phyloP scores from a whole-genome alignment of 2,797 vertebrate genomes.

The Amniataba percoides region DNA sequence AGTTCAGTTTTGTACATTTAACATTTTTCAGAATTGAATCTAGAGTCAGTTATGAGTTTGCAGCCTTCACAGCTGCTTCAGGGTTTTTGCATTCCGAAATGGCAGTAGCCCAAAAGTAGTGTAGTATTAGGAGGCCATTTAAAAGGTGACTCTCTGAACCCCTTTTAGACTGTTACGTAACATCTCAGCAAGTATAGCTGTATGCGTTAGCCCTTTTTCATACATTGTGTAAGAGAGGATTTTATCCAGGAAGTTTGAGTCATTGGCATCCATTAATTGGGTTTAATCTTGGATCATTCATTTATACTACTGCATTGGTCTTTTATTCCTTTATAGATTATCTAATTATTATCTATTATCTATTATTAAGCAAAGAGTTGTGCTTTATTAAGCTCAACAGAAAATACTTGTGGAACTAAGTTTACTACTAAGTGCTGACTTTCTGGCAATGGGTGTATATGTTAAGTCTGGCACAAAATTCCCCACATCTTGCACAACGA shows the following conservation, averaged over 20 bases:
- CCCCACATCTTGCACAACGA: background rate
- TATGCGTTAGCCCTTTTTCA: background rate
- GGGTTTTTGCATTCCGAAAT: background rate
- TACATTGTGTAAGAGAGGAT: background rate
- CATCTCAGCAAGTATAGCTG: background rate
- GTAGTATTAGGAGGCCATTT: background rate
- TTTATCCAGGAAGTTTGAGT: background rate
- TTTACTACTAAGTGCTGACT: background rate
- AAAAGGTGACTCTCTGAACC: background rate
- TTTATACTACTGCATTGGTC: background rate
- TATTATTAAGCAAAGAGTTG: background rate
- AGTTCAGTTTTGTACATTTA: background rate
- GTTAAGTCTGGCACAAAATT: background rate
- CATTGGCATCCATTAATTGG: background rate
- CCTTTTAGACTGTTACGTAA: background rate
- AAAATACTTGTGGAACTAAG: background rate
- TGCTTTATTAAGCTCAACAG: background rate
- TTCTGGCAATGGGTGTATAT: background rate
- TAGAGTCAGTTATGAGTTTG: background rate
- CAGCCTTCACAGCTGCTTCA: background rate
- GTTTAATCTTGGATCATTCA: slow-evolving; percentile 9
- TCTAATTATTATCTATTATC: too few relatives aligned
- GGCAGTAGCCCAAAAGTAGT: background rate
- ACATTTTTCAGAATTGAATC: too few relatives aligned
- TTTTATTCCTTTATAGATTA: background rate